Evolutionary conservation across 2,113 vertebrate species (phyloP), one percentile per base, ranked within the genome.

Genomic region (Anolis carolinensis): DNA sequence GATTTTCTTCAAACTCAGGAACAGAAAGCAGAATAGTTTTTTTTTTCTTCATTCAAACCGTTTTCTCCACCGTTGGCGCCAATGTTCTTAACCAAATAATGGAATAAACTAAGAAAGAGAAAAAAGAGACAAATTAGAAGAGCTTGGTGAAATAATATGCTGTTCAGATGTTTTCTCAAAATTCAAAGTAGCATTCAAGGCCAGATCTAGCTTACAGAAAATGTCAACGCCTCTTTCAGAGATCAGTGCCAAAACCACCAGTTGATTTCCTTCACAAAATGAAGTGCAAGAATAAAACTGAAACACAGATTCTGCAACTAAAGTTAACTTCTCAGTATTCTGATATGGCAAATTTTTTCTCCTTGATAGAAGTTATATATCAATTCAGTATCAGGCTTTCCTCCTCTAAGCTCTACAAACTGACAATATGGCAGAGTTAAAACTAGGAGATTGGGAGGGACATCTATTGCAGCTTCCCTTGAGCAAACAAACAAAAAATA

Each of bases 11-110:
- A 67, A 94, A 92, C 88, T 86, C 86, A 67, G 89, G 48, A 79
- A 88, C 30, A 93, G 81, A 73, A 72, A 32, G 1, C 18, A 34
- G 94, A 79, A 72, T 16, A 65, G 76, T 44, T 59, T 34, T 39
- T 44, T 84, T 90, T 92, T 92, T 95, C 94, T 95, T 96, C 94
- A 92, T 95, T 84, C 87, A 88, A 93, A 92, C 88, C 30, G 8
- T 86, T 89, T 96, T 92, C n/a, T 96, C 92, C 92, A 93, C 76
- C 95, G 93, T 39, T 88, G 92, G 92, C 89, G 90, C 87, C 88
- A 75, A 83, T 16, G 79, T 87, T 65, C 90, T 91, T 95, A 88
- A 82, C 75, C 34, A 50, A 91, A 87, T 30, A 86, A 89, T 83
- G 59, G 83, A 93, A 81, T 75, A 75, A 90, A 87, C 95, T 96